A percentile compares a stretch with the other conserved stretches of the same genome.
Conservation (phyloP, 2,113 vertebrate species). For the Eudorcas thomsonii region DNA sequence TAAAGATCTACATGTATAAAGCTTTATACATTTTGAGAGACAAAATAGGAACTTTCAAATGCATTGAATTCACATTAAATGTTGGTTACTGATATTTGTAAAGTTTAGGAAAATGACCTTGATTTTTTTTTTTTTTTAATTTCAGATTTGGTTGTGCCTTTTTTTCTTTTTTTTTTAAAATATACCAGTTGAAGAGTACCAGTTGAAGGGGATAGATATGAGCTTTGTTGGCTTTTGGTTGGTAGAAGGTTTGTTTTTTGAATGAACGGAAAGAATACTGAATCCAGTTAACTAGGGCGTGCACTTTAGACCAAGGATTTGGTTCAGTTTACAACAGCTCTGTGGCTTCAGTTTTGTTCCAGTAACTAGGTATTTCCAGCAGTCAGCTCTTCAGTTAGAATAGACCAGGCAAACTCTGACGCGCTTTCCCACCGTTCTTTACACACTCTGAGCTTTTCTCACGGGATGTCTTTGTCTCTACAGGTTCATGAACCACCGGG, state of each 20-base stretch:
- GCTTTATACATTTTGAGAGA: neutral
- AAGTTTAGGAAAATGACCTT: neutral
- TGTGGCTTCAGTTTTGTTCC: neutral
- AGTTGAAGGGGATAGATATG: neutral
- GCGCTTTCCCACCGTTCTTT: neutral
- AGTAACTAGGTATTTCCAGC: neutral
- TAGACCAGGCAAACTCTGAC: neutral
- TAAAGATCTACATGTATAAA: neutral
- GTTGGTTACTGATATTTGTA: neutral
- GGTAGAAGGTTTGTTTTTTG: neutral
- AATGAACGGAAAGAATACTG: slow-evolving; percentile 5
- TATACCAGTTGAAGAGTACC: neutral
- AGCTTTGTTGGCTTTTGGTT: neutral
- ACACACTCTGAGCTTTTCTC: neutral
- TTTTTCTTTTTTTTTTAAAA: neutral
- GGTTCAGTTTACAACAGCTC: neutral
- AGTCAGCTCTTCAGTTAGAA: neutral
- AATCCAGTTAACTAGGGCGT: neutral
- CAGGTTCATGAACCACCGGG: slow-evolving; percentile 98
- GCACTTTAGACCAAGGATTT: neutral
- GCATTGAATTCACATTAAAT: neutral
- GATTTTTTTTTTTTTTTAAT: neutral
- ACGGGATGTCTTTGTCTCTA: slow-evolving; percentile 64
- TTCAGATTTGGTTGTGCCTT: neutral
- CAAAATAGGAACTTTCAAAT: neutral